Evolutionary conservation across 2,797 vertebrate genomes (phyloP), one percentile per base, ranked within the genome.

Genomic region (Benthosema pterotum): DNA sequence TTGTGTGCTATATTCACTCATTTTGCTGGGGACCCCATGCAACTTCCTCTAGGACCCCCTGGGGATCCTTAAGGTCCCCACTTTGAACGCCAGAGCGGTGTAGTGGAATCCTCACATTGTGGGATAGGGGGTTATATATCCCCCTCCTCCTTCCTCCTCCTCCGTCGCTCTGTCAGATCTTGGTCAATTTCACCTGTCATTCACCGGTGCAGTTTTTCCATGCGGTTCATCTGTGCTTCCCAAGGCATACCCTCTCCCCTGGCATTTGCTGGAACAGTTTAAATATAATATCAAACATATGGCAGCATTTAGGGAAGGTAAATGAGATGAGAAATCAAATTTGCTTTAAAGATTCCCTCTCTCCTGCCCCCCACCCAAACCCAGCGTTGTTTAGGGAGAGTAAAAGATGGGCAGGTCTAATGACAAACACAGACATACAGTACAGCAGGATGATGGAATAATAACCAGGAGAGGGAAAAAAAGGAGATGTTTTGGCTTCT

Each of bases 291-390:
- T 92, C 72, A 83, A 91, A 87, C 90, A 93, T 78, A 83, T 92
- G 91, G 82, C 71, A 80, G 66, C 84, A 82, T 92, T 92, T 92
- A 90, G 78, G 72, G 76, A 90, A 87, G 69, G 74, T 83, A 88
- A 92, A 92, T 88, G 81, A 90, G 88, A 90, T 87, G 88, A 92
- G 84, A 92, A 92, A 91, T 91, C 77, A 84, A 87, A 92, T 92
- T 87, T 90, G 82, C 82, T 85, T 38, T 38, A 38, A 38, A 38
- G 32, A 38, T 38, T 38, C 32, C 8, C 32, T 1, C 32, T 1
- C 32, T 1, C 32, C 32, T n/a, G n/a, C 32, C 32, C 32, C 8
- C 22, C 3, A 25, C 1, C 32, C 32, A 8, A 38, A 11, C 11
- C 32, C 32, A 38, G 2, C 7, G 52, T 80, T 84, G 82, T 82